Percentiles rank a stretch among this genome's conserved stretches.
Evolutionary conservation across 2,888 invertebrate species (phyloP).

Genomic region (Cabera pusaria): DNA sequence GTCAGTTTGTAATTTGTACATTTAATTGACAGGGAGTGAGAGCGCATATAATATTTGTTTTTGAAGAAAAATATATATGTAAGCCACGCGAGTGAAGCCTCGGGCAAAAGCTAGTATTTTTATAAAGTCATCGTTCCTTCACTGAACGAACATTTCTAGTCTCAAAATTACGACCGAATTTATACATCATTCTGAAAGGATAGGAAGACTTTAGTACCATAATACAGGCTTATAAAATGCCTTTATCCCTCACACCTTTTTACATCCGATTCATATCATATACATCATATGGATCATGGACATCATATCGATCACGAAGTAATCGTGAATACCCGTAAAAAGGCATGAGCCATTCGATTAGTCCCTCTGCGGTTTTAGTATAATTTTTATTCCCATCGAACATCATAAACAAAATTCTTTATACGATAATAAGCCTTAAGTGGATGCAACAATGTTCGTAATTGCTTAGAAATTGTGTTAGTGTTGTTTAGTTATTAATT

Average conservation of each 20-base stretch:
- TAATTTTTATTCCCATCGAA: slow-evolving; percentile 33
- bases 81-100: too few relatives aligned
- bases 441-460: slow-evolving; percentile 26
- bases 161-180: not conserved
- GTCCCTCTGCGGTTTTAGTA: slow-evolving; percentile 42
- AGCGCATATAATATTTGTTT: too few relatives aligned
- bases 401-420: slow-evolving; percentile 22
- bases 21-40: too few relatives aligned
- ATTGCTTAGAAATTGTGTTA: slow-evolving; percentile 30
- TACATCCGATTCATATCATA: slow-evolving; percentile 44
- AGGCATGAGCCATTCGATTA: slow-evolving; percentile 49
- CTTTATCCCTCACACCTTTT: slow-evolving; percentile 37
- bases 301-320: slow-evolving; percentile 43
- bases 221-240: slow-evolving; percentile 14
- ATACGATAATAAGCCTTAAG: slow-evolving; percentile 24
- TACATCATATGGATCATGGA: too few relatives aligned
- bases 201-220: slow-evolving; percentile 4
- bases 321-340: slow-evolving; percentile 44
- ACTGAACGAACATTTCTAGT: too few relatives aligned
- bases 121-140: too few relatives aligned
- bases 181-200: slow-evolving; percentile 1
- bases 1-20: too few relatives aligned
- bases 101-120: too few relatives aligned
- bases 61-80: too few relatives aligned
- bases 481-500: slow-evolving; percentile 37